These are phyloP conservation scores for Canis aureus DNA, from an alignment of 2,113 vertebrate species.

Conservation along the genomic window DNA sequence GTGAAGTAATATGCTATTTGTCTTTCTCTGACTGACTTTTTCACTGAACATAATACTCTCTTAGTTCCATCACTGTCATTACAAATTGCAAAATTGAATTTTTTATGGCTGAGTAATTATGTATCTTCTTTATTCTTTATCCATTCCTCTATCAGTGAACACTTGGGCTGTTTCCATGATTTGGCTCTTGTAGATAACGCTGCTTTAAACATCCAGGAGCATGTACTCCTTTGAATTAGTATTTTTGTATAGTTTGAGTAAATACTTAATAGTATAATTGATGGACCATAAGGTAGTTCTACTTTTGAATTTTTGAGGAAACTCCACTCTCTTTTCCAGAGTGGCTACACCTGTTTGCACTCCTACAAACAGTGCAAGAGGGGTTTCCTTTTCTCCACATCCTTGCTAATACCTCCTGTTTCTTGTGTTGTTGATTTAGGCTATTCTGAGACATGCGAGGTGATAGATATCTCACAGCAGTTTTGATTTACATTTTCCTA, in stretches of 20 bases:
- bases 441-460: background rate
- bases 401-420: background rate
- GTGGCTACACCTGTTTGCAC: background rate
- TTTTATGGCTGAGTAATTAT: background rate
- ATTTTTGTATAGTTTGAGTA: background rate
- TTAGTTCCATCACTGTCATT: background rate
- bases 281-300: background rate
- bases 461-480: background rate
- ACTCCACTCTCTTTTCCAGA: background rate
- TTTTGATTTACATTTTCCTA: background rate
- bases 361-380: background rate
- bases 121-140: background rate
- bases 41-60: background rate
- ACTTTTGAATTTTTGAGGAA: background rate
- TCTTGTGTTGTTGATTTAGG: background rate
- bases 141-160: background rate
- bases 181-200: background rate
- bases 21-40: background rate
- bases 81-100: background rate
- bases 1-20: background rate
- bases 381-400: background rate
- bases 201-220: background rate
- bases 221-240: background rate
- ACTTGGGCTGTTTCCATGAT: background rate
- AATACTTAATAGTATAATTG: background rate